Conservation (phyloP, 2,113 vertebrate genomes). For the Dolichotis patagonum region DNA sequence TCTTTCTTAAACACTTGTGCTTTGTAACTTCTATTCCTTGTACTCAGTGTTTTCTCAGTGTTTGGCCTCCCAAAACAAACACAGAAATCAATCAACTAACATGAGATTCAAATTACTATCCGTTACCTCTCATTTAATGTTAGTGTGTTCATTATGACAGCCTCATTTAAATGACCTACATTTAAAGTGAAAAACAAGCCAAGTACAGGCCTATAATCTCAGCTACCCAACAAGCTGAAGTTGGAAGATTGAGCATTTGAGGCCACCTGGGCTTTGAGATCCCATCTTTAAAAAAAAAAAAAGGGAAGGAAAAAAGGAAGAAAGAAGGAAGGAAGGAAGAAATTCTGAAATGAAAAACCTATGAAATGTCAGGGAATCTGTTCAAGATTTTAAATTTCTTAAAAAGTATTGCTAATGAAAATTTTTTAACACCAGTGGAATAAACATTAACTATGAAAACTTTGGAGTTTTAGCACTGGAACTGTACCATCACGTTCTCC, state of each 20-base stretch:
- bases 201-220: not conserved
- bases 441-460: not conserved
- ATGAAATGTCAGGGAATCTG: not conserved
- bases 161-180: not conserved
- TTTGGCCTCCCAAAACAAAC: not conserved
- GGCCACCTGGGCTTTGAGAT: not conserved
- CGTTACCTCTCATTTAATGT: not conserved
- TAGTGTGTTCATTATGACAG: not conserved
- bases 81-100: not conserved
- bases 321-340: not conserved
- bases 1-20: not conserved
- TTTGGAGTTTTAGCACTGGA: not conserved
- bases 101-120: not conserved
- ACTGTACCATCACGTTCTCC: not conserved
- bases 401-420: conserved; percentile 5
- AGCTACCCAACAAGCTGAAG: not conserved
- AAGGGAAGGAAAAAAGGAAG: not conserved
- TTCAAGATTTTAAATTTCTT: conserved; percentile 38
- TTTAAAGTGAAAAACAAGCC: not conserved
- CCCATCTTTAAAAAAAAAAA: not conserved
- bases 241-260: not conserved
- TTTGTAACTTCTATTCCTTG: not conserved
- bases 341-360: not conserved
- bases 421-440: not conserved
- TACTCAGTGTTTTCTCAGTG: not conserved